Evolutionary conservation across 1,140 invertebrate genomes (phyloP).

Genomic region (Cotesia vestalis): DNA sequence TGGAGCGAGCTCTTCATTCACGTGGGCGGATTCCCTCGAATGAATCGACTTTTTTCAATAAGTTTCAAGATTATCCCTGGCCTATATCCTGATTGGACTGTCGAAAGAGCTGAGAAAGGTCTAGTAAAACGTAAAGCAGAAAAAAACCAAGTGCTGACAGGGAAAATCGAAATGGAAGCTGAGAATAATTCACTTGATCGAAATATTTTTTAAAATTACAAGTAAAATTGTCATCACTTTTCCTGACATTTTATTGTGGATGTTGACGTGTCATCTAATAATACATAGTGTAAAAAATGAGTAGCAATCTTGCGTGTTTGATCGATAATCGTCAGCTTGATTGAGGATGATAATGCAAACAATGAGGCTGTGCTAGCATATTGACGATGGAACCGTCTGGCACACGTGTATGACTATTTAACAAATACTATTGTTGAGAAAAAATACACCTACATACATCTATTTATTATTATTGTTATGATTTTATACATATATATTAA

Average conservation of each 20-base stretch:
- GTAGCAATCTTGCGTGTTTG: constrained; percentile 21
- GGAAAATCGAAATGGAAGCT: constrained; percentile 19
- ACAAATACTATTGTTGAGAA: no score
- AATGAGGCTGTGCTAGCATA: neutral
- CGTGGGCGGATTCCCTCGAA: constrained; percentile 15
- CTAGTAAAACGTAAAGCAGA: neutral
- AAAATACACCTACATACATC: no score
- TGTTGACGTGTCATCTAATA: neutral
- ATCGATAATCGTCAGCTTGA: constrained; percentile 20
- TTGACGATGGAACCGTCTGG: constrained; percentile 1
- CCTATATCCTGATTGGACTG: constrained; percentile 25
- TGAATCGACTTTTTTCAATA: neutral
- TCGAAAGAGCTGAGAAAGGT: neutral
- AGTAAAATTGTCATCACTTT: no score
- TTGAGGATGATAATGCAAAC: constrained; percentile 13
- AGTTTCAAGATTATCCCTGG: constrained; percentile 15
- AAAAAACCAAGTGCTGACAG: constrained; percentile 28
- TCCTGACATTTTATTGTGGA: no score
- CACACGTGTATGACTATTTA: neutral
- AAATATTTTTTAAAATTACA: neutral
- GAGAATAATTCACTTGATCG: constrained; percentile 18
- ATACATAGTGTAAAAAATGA: constrained; percentile 12
- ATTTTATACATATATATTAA: no score
- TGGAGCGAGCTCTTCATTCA: constrained; percentile 20
- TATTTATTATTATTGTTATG: no score